These are phyloP conservation scores for Oryctolagus cuniculus DNA, from an alignment of 2,113 vertebrate species.

Conservation along the genomic window DNA sequence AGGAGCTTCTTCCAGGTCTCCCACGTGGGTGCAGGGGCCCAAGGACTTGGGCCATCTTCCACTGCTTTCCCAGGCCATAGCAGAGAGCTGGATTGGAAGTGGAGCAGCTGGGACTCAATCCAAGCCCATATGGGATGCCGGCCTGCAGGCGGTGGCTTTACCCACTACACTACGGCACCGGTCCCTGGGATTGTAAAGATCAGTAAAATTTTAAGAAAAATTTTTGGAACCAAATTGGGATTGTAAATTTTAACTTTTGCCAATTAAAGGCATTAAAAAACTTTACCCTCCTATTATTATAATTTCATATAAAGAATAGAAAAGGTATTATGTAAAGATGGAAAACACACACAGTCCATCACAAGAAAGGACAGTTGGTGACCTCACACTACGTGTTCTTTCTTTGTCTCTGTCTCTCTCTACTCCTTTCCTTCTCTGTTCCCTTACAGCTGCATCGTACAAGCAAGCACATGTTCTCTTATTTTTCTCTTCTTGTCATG, in stretches of 20 bases:
- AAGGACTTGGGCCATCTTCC: too few species aligned
- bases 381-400: not conserved
- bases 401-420: not conserved
- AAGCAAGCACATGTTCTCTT: not conserved
- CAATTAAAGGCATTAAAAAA: slow-evolving; percentile 47
- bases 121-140: too few species aligned
- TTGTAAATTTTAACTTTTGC: slow-evolving; percentile 40
- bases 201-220: slow-evolving; percentile 37
- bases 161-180: too few species aligned
- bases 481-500: slow-evolving; percentile 18
- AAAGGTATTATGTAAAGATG: slow-evolving; percentile 46
- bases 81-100: too few species aligned
- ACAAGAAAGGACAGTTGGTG: slow-evolving; percentile 45
- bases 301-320: slow-evolving; percentile 49
- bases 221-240: slow-evolving; percentile 23
- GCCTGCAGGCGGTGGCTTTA: too few species aligned
- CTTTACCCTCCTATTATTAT: not conserved
- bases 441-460: not conserved
- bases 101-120: too few species aligned
- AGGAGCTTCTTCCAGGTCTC: too few species aligned
- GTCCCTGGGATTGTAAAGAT: not conserved
- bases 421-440: not conserved
- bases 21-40: too few species aligned
- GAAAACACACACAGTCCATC: not conserved
- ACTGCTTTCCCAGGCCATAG: too few species aligned